phyloP scores from a whole-genome alignment of 2,888 invertebrate species.

The Sipha maydis region DNA sequence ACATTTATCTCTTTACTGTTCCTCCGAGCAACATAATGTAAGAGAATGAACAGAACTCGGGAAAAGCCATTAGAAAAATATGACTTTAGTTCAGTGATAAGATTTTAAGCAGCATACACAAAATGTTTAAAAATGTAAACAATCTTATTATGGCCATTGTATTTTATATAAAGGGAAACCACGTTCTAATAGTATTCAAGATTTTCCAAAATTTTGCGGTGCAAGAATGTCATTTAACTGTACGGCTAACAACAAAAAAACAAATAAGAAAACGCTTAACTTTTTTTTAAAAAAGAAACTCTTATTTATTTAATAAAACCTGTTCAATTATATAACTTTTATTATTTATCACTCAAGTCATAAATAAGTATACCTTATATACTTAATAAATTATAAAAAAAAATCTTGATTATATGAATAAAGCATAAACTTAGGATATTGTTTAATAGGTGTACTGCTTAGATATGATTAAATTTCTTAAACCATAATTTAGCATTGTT shows the following conservation, averaged over 20 bases:
- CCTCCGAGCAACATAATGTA: neutral
- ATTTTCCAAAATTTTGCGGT: neutral
- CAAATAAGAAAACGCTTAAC: neutral
- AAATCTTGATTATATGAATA: too few species aligned
- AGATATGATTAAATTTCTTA: too few species aligned
- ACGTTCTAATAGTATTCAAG: neutral
- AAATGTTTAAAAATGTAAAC: slow-evolving; percentile 21
- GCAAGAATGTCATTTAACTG: neutral
- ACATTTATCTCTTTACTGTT: slow-evolving; percentile 51
- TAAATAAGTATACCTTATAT: too few species aligned
- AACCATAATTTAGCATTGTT: too few species aligned
- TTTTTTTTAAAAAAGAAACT: too few species aligned
- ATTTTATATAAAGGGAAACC: neutral
- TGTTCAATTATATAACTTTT: too few species aligned
- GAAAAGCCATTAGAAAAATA: slow-evolving; percentile 53
- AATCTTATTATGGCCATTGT: neutral
- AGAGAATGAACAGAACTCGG: slow-evolving; percentile 8
- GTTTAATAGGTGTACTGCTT: too few species aligned
- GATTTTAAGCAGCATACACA: slow-evolving; percentile 15
- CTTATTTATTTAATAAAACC: too few species aligned
- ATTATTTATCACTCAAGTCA: too few species aligned
- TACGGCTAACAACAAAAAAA: neutral
- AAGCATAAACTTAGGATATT: too few species aligned
- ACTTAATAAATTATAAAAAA: too few species aligned
- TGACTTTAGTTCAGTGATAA: slow-evolving; percentile 20